These are phyloP conservation scores for Malurus melanocephalus DNA, from an alignment of 2,113 vertebrate species.

Conservation along the genomic window DNA sequence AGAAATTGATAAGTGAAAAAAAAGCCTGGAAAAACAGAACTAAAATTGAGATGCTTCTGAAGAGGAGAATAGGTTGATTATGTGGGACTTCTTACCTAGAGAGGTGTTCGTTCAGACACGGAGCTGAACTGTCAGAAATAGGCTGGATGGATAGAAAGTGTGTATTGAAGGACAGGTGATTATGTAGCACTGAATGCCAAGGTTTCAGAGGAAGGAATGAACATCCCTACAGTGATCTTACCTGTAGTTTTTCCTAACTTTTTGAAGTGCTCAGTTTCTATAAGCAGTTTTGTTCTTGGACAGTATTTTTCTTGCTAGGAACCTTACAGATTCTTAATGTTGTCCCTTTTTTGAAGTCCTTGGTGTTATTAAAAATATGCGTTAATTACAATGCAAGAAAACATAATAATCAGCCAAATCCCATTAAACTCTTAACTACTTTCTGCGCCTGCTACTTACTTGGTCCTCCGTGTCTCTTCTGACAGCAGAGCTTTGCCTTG, in stretches of 20 bases:
- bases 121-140: not conserved
- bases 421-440: not conserved
- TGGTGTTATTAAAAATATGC: not conserved
- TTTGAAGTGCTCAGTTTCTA: not conserved
- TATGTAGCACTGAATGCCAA: not conserved
- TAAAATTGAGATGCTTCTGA: not conserved
- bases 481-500: conserved; percentile 28
- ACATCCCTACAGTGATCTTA: not conserved
- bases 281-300: not conserved
- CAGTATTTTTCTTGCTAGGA: not conserved
- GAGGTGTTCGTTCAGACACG: not conserved
- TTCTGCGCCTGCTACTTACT: not conserved
- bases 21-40: not conserved
- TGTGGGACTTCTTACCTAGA: not conserved
- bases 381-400: conserved; percentile 20
- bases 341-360: not conserved
- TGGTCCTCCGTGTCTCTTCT: not conserved
- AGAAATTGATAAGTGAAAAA: not conserved
- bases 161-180: not conserved
- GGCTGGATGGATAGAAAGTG: not conserved
- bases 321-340: not conserved
- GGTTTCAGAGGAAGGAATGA: not conserved
- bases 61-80: not conserved
- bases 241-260: not conserved
- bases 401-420: not conserved